Conservation (phyloP, 2,113 vertebrate genomes). For the Pachyramphus minor region DNA sequence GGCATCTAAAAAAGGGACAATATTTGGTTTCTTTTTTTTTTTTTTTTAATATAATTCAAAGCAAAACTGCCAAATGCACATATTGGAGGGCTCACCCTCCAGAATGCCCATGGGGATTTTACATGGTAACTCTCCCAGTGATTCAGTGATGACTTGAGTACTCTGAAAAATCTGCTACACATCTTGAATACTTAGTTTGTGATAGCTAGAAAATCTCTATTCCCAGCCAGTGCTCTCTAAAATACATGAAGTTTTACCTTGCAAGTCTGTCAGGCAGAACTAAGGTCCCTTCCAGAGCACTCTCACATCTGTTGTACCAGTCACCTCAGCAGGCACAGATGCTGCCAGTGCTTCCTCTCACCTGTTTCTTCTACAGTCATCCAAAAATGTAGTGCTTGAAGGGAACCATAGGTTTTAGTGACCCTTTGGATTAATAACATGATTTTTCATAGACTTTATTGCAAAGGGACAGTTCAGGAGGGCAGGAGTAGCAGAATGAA, state of each 20-base stretch:
- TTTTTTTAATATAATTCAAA: neutral
- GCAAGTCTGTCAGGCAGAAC: neutral
- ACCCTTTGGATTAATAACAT: neutral
- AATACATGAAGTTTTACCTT: neutral
- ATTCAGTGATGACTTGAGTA: neutral
- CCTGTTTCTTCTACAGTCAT: neutral
- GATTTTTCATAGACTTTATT: neutral
- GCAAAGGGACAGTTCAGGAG: neutral
- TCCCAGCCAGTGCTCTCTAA: neutral
- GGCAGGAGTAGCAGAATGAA: neutral
- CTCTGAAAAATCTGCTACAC: neutral
- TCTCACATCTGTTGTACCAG: neutral
- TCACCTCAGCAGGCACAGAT: neutral
- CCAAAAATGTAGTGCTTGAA: neutral
- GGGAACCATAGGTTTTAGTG: neutral
- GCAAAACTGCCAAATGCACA: neutral
- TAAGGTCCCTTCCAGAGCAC: neutral
- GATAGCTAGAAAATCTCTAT: neutral
- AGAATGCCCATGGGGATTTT: neutral
- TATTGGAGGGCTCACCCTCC: neutral
- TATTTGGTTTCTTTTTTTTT: neutral
- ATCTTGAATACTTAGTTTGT: neutral
- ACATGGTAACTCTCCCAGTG: neutral
- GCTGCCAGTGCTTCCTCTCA: neutral
- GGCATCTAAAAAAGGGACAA: neutral